Percentiles rank a stretch among this genome's conserved stretches.
Evolutionary conservation across 2,113 vertebrate species (phyloP).

Genomic region (Tympanuchus pallidicinctus): DNA sequence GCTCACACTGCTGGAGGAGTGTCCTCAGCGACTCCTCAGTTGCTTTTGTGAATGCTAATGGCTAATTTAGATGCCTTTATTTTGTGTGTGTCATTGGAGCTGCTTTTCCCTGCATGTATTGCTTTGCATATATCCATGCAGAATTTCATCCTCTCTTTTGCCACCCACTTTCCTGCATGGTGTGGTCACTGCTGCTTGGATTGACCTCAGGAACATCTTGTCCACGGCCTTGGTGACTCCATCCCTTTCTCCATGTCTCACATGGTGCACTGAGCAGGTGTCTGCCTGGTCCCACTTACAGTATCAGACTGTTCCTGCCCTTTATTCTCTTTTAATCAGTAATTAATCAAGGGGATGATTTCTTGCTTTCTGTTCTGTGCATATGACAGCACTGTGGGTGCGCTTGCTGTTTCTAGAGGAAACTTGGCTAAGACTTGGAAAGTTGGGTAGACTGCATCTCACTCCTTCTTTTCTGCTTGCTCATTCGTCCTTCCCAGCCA

Average conservation of each 20-base stretch:
- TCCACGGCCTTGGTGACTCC: not conserved
- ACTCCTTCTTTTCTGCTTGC: not conserved
- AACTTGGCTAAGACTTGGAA: not conserved
- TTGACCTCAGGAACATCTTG: not conserved
- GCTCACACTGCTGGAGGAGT: not conserved
- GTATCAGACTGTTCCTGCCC: not conserved
- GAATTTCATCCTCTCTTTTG: not conserved
- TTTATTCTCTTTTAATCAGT: constrained; percentile 40
- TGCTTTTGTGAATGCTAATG: not conserved
- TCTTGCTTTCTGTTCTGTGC: not conserved
- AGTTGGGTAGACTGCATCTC: fast-evolving
- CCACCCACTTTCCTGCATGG: not conserved
- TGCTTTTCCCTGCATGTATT: fast-evolving
- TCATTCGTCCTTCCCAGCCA: fast-evolving
- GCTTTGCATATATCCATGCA: not conserved
- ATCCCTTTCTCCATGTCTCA: not conserved
- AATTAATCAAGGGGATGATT: constrained; percentile 9
- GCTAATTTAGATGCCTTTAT: not conserved
- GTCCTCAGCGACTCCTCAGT: not conserved
- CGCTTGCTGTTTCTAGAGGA: fast-evolving
- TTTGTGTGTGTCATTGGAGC: not conserved
- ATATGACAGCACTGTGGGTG: not conserved
- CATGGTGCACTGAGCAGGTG: not conserved
- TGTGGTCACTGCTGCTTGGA: not conserved
- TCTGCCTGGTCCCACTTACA: not conserved